Percentiles rank a stretch among this genome's conserved stretches.
Conservation (phyloP, 2,888 invertebrate species). For the Eubasilissa splendida region DNA sequence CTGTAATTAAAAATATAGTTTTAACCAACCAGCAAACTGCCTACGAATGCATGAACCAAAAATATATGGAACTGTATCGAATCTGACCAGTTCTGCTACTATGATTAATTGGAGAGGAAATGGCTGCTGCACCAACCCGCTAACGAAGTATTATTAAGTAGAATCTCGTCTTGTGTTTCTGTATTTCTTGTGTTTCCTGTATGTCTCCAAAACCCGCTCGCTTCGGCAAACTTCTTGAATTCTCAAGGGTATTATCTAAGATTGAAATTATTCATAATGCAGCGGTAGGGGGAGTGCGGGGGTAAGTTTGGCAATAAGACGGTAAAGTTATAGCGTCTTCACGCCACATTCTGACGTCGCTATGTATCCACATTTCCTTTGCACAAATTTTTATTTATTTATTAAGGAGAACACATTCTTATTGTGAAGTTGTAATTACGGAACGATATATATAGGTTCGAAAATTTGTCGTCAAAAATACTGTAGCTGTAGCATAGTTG, state of each 20-base stretch:
- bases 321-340: conserved; percentile 29
- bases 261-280: conserved; percentile 59
- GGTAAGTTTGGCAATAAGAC: conserved; percentile 44
- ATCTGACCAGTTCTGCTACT: not conserved
- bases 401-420: no score
- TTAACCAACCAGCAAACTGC: no score
- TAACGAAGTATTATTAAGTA: conserved; percentile 1
- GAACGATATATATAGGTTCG: no score
- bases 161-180: conserved; percentile 20
- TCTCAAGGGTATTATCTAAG: conserved; percentile 59
- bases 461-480: no score
- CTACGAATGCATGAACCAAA: not conserved
- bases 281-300: conserved; percentile 21
- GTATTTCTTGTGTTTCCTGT: conserved; percentile 32
- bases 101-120: not conserved
- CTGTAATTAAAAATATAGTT: no score
- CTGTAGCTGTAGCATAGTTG: no score
- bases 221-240: conserved; percentile 54
- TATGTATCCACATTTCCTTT: not conserved
- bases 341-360: conserved; percentile 3
- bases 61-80: not conserved
- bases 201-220: conserved; percentile 42
- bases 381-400: no score
- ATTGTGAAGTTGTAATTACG: no score
- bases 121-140: not conserved